Evolutionary conservation across 2,113 vertebrate genomes (phyloP), one percentile per base, ranked within the genome.

Genomic region (Barnardius zonarius): DNA sequence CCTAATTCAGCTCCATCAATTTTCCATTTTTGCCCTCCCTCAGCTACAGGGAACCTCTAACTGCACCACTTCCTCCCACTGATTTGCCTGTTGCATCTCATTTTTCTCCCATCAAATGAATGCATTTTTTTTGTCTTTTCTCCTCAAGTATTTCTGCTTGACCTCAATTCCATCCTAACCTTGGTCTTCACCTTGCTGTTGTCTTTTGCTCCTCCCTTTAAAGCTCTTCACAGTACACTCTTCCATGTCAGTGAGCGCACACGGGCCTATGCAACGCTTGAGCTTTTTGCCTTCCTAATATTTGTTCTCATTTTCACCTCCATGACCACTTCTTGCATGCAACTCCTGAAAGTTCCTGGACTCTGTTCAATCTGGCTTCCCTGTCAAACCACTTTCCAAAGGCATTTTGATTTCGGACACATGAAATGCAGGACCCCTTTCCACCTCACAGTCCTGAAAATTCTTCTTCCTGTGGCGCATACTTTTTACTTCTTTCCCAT

Each of bases 171-270:
- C 30, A 23, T 52, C 57, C 44, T 39, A 66, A n/a, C 77, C 28
- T 44, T 24, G 19, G 30, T 82, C 57, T 82, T 23, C 15, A 49
- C 28, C 43, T 25, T 30, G 37, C 70, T 64, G n/a, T 17, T 39
- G 28, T 41, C 54, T 55, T 72, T 25, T 13, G 23, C 57, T 12
- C 19, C 44, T 64, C 31, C 18, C 28, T 48, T 49, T 31, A 70
- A 46, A 28, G 33, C 66, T 54, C 3, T 16, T 49, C 66, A 46
- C 37, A 52, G 17, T 5, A 8, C 64, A 7, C 31, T 37, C 54
- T 41, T 15, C 1, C 9, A 6, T 7, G 25, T 11, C 31, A 41
- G 18, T 10, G 46, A 4, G 11, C 14, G 8, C 24, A 22, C 0
- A 0, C 9, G 44, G 67, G 18, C 9, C 7, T 70, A n/a, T 5